Evolutionary conservation across 2,113 vertebrate genomes (phyloP), one percentile per base, ranked within the genome.

Genomic region (Podarcis raffonei): DNA sequence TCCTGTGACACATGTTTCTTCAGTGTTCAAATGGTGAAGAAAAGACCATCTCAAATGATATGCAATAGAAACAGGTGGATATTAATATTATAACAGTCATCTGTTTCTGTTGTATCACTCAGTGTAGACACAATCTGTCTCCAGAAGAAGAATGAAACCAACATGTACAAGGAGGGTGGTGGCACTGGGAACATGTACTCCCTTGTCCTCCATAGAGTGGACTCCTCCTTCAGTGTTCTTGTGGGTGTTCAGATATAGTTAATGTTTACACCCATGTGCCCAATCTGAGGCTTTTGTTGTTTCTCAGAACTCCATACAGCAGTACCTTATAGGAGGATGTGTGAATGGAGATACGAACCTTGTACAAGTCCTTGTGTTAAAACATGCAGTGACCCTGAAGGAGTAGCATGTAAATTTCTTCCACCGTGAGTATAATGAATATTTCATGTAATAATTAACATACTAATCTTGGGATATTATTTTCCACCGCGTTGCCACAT

Each of bases 291-390:
- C 89, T 87, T 1, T 84, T 78, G 42, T 86, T 90, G 62, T 82
- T 57, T 91, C 90, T 81, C 94, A 99, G 99, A 99, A 94, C 98
- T 98, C 79, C 96, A 93, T 89, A 97, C 98, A 39, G 97, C 98
- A 78, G 98, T 99, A 83, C 99, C 99, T 42, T 99, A 99, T 22
- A 97, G 99, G 87, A 98, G 98, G 95, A 98, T 98, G 98, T 99
- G 98, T 91, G 99, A 99, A 94, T 99, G 98, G 99, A 97, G 97
- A 94, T 99, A 99, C 35, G 98, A 99, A 85, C 93, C 98, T 84
- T 99, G 98, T 93, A 95, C 98, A 39, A 98, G 96, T 89, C 98
- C 98, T 15, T 99, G 99, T 95, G 96, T 99, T 91, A 98, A 97
- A 95, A 98, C 98, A 0, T 99, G 99, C 86, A 97, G 94, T 86